A percentile compares a stretch with the other conserved stretches of the same genome.
Conservation (phyloP, 92 coral and sea anemone genomes). For the Paragorgia papillata region DNA sequence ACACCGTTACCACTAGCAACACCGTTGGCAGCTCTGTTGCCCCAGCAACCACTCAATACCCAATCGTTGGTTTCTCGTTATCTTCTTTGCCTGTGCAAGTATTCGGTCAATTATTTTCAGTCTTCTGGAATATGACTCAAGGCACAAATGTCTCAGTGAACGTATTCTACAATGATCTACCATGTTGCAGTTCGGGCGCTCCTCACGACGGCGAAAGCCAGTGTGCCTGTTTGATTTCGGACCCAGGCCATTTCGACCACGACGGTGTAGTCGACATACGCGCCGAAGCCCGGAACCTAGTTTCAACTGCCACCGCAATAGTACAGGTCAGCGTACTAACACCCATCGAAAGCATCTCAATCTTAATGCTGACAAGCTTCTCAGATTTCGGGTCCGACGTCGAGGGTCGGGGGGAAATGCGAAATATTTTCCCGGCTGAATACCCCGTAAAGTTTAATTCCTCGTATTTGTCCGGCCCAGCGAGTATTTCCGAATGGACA, state of each 20-base stretch:
- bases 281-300: constrained; percentile 64
- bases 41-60: too few species aligned
- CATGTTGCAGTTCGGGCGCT: not conserved
- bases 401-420: constrained; percentile 56
- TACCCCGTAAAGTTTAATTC: constrained; percentile 59
- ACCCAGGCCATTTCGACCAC: constrained; percentile 35
- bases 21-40: too few species aligned
- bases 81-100: too few species aligned
- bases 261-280: constrained; percentile 49
- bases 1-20: too few species aligned
- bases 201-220: not conserved
- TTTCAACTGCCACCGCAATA: constrained; percentile 52
- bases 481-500: not conserved
- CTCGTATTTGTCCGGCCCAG: not conserved
- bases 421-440: constrained; percentile 67
- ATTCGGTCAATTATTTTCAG: too few species aligned
- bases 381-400: constrained; percentile 61
- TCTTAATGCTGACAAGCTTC: constrained; percentile 49
- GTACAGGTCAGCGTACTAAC: constrained; percentile 56
- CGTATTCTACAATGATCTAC: constrained; percentile 34
- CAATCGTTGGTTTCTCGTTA: too few species aligned
- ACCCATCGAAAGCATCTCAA: constrained; percentile 51
- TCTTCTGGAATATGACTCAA: constrained; percentile 39
- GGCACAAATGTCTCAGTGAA: constrained; percentile 83
- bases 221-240: constrained; percentile 12